Evolutionary conservation across 2,888 invertebrate species (phyloP), one percentile per base, ranked within the genome.

Genomic region (Andrena marginata): DNA sequence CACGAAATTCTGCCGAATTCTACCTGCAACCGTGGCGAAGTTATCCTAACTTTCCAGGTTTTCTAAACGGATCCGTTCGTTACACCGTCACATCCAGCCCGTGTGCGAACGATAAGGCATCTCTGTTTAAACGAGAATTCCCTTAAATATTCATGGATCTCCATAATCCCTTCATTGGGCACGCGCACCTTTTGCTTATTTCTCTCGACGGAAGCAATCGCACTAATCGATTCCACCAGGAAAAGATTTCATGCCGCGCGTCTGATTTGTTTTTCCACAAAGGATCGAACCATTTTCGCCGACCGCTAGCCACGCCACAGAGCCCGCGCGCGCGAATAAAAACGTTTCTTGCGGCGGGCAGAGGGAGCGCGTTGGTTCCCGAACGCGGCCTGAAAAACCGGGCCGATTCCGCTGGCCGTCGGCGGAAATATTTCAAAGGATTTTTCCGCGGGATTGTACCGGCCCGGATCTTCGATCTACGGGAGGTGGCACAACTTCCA

Each of bases 1-100:
- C 23, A 54, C 20, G 70, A 67, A 77, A 83, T 77, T 82, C 67
- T 51, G 69, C 33, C 70, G 48, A 77, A 83, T 83, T 73, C 60
- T 64, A 20, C 54, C 35, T 23, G 65, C 68, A 10, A n/a, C 62
- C 62, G 65, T 2, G 70, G 29, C 56, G 49, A 31, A 31, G 71
- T 72, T 56, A 76, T 73, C 60, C 65, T 69, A 81, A 81, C 81
- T 76, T 74, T 69, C 60, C 42, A 42, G 76, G 72, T 76, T 81
- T 81, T 76, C 51, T 42, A 16, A 78, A 78, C 42, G 49, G n/a
- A 35, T 42, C 10, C 42, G 26, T 7, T 29, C 56, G 65, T 33
- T 33, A 56, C 29, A n/a, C 13, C 56, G 56, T 4, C 7, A 33
- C 13, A 54, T 65, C 42, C 23, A 60, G 68, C 7, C 23, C 26